Conservation (phyloP, 1,140 invertebrate species). For the Anagrus nilaparvatae region DNA sequence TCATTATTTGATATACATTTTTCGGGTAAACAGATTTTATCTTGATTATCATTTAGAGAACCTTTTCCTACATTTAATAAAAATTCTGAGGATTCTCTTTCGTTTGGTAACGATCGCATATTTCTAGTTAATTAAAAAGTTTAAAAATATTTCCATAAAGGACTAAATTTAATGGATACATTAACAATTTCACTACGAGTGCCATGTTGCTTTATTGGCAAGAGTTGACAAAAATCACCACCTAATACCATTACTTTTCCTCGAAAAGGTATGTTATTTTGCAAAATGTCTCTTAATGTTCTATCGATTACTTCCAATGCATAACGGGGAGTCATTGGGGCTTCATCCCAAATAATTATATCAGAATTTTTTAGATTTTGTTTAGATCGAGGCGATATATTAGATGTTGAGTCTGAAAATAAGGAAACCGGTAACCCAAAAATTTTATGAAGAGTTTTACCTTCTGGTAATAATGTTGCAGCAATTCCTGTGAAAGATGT, state of each 20-base stretch:
- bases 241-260: constrained; percentile 20
- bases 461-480: constrained; percentile 24
- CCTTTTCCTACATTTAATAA: constrained; percentile 8
- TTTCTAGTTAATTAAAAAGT: constrained; percentile 9
- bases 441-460: constrained; percentile 18
- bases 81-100: constrained; percentile 13
- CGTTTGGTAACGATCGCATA: constrained; percentile 5
- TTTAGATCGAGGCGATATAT: constrained; percentile 25
- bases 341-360: constrained; percentile 26
- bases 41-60: too few relatives aligned
- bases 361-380: constrained; percentile 8
- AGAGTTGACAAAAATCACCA: constrained; percentile 21
- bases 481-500: constrained; percentile 38
- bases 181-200: constrained; percentile 20
- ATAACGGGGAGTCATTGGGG: constrained; percentile 18
- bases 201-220: constrained; percentile 16
- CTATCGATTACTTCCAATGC: constrained; percentile 18
- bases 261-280: constrained; percentile 15
- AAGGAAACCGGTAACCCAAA: constrained; percentile 13
- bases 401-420: constrained; percentile 13
- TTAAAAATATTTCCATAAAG: constrained; percentile 10
- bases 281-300: constrained; percentile 16
- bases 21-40: constrained; percentile 1
- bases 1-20: not conserved
- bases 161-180: constrained; percentile 17